A percentile compares a stretch with the other conserved stretches of the same genome.
phyloP scores from a whole-genome alignment of 1,140 invertebrate genomes.

The Armadillidium nasatum region DNA sequence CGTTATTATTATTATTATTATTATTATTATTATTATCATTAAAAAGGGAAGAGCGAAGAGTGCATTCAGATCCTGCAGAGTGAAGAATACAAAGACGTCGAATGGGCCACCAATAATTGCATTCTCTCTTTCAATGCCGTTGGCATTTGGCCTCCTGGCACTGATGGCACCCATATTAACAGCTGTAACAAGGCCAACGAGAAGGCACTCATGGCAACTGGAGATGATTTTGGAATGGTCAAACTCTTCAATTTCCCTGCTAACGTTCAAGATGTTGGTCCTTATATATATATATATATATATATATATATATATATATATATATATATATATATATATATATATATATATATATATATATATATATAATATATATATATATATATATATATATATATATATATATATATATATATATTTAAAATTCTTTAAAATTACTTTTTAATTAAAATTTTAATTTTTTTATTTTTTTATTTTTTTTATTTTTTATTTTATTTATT shows the following conservation, averaged over 20 bases:
- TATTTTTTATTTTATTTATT: too few relatives aligned
- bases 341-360: too few relatives aligned
- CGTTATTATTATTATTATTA: too few relatives aligned
- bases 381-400: too few relatives aligned
- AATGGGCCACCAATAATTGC: conserved; percentile 76
- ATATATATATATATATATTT: not conserved
- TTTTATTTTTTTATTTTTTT: too few relatives aligned
- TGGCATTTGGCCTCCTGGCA: conserved; percentile 85
- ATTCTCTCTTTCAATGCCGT: conserved; percentile 71
- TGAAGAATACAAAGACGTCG: conserved; percentile 65
- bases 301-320: too few relatives aligned
- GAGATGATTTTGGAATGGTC: conserved; percentile 84
- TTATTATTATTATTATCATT: not conserved
- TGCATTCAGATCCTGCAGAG: conserved; percentile 74
- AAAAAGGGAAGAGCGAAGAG: conserved; percentile 69
- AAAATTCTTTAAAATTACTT: not conserved
- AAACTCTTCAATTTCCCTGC: conserved; percentile 76
- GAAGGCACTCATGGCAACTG: conserved; percentile 67
- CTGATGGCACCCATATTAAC: conserved; percentile 85
- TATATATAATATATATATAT: too few relatives aligned
- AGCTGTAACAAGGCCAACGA: conserved; percentile 61
- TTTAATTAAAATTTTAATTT: not conserved
- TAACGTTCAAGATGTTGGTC: not conserved
- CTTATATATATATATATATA: too few relatives aligned
- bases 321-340: too few relatives aligned